Base-by-base conservation (phyloP, 2,888 invertebrate genomes). In the Anoplius nigerrimus region DNA sequence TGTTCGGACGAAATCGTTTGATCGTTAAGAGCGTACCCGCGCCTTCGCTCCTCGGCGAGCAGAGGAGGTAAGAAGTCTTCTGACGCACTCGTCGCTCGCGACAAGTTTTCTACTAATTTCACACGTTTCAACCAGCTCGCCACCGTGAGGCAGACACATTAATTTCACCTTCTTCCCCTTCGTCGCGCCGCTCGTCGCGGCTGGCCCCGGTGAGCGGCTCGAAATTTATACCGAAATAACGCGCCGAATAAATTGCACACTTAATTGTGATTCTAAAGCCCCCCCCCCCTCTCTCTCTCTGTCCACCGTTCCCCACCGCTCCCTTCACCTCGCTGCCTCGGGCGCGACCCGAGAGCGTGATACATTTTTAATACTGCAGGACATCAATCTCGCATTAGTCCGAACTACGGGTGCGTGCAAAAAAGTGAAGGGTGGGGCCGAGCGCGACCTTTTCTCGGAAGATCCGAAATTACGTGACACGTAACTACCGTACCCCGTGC, bases 361-460 rank as follows among this genome's bases (percentile, higher is more conserved):
- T 84, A 84, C 76, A 84, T 82, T 84, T 84, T 84, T 84, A 83
- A 84, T 83, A 78, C 74, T 67, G 72, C 73, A 60, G 75, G 73
- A 69, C 76, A 83, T 84, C 83, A 83, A 84, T 84, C 79, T 78
- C 73, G 66, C 81, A 80, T 84, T 82, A 84, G 72, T 65, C 51
- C 53, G 52, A n/a, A 22, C 51, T 69, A n/a, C n/a, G n/a, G 67
- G 76, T 76, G 74, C 74, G 71, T 70, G 74, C 18, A 68, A 69
- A 68, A 72, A 64, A 53, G 60, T 62, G 67, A 64, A 57, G 60
- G 67, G 64, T 55, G 60, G 64, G 59, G 48, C 66, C 69, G 71
- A 76, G 72, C 72, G 69, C 73, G 72, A 78, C 18, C n/a, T 18
- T 55, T 66, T 46, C 66, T 72, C 62, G 48, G 46, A 66, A 64